Base-by-base conservation (phyloP, 1,140 invertebrate genomes). In the Sitobion miscanthi region DNA sequence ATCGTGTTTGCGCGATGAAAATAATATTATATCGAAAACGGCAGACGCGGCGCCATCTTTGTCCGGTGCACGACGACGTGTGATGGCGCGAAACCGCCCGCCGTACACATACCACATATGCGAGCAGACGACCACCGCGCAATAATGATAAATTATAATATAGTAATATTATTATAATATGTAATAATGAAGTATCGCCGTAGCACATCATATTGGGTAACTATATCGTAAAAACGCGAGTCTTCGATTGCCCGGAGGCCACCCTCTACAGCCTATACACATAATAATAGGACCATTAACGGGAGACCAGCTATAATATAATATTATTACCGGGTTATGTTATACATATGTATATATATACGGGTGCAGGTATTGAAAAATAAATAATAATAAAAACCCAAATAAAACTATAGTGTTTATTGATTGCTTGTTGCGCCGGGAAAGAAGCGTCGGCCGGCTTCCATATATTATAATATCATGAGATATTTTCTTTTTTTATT, bases 191-290 rank as follows among this genome's bases (percentile, higher is more conserved):
- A 77, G n/a, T 77, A 11, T n/a, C 62, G 4, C 62, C 14, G 14
- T 4, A 42, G n/a, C 45, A 42, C 42, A 23, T 42, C 0, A 7
- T 85, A 52, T 52, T 30, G 35, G 42, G 86, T 88, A 49, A 88
- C 49, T n/a, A 88, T n/a, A 88, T 54, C 49, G 49, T 88, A 35
- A 88, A 88, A 88, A 88, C 42, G 86, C 45, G 45, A 52, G 47
- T 88, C 54, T 23, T 42, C 0, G n/a, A 35, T 1, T n/a, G 86
- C n/a, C 49, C 47, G 87, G 7, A 52, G 47, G 49, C n/a, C 87
- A 21, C 38, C 38, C 38, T 35, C 47, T 47, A 49, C 42, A 42
- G 42, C 30, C n/a, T 17, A 21, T 54, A 52, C 35, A 35, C 35
- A 35, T 38, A 1, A 38, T 23, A 7, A 4, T 21, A 2, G 47